Conservation (phyloP, 2,113 vertebrate species). For the Nansenia antarctica region DNA sequence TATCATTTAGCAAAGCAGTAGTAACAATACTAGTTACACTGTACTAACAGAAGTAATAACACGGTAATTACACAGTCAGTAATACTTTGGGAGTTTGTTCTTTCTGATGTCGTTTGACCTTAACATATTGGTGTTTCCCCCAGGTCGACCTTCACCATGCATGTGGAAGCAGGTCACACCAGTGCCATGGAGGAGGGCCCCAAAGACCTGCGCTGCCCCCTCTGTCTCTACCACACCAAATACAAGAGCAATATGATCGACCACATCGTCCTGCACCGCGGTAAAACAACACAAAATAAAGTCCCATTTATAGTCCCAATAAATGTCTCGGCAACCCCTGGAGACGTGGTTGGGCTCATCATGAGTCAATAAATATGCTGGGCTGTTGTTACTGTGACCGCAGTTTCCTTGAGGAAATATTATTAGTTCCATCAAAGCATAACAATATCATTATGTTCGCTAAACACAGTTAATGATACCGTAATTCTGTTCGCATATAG, state of each 20-base stretch:
- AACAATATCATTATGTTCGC: too few species aligned
- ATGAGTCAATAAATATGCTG: too few species aligned
- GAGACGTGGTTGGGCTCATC: too few species aligned
- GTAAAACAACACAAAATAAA: conserved; percentile 73
- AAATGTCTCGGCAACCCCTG: too few species aligned
- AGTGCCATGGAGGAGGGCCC: conserved; percentile 82
- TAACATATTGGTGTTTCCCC: conserved; percentile 6
- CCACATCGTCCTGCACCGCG: conserved; percentile 96
- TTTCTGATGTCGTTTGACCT: neutral
- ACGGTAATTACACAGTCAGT: too few species aligned
- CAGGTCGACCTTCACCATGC: conserved; percentile 95
- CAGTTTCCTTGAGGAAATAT: too few species aligned
- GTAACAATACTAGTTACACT: too few species aligned
- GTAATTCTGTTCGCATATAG: neutral
- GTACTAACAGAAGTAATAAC: too few species aligned
- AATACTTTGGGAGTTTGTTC: neutral
- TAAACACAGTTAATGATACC: neutral
- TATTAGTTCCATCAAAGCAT: too few species aligned
- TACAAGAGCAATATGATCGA: conserved; percentile 98
- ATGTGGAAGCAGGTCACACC: conserved; percentile 92
- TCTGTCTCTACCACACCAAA: conserved; percentile 98
- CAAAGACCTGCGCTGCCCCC: conserved; percentile 94
- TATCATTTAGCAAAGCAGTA: too few species aligned
- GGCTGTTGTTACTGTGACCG: too few species aligned
- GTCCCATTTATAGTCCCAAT: too few species aligned